phyloP scores from a whole-genome alignment of 2,113 vertebrate genomes.

The Prionailurus bengalensis region DNA sequence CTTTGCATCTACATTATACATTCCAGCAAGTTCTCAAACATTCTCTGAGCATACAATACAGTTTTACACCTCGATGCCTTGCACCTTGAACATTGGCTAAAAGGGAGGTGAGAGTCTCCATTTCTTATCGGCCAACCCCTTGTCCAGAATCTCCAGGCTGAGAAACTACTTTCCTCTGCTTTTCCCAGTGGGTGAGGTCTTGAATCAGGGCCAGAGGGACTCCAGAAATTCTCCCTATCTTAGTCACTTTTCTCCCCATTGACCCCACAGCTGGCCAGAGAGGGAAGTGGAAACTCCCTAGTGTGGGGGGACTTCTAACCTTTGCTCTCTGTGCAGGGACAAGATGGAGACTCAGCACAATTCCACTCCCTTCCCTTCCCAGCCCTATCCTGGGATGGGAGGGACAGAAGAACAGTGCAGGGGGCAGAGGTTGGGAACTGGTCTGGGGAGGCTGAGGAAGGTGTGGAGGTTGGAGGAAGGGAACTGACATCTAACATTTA shows the following conservation, averaged over 20 bases:
- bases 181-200: constrained; percentile 72
- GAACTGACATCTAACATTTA: neutral
- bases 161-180: constrained; percentile 67
- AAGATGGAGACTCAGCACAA: neutral
- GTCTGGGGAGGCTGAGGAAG: neutral
- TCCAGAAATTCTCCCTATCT: constrained; percentile 83
- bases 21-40: neutral
- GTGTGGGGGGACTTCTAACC: constrained; percentile 65
- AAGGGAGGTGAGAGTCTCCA: neutral
- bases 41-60: neutral
- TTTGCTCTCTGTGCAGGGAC: constrained; percentile 68
- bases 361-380: neutral
- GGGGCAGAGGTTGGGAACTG: neutral
- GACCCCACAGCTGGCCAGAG: constrained; percentile 72
- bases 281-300: constrained; percentile 77
- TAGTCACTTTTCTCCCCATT: constrained; percentile 79
- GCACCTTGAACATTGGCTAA: neutral
- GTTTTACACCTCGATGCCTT: neutral
- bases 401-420: neutral
- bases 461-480: neutral
- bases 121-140: neutral
- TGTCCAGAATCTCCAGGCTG: constrained; percentile 51
- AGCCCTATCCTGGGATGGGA: neutral
- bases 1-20: neutral
- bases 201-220: constrained; percentile 74